Conservation (phyloP, 2,888 invertebrate genomes). For the Epistrophe eligans region DNA sequence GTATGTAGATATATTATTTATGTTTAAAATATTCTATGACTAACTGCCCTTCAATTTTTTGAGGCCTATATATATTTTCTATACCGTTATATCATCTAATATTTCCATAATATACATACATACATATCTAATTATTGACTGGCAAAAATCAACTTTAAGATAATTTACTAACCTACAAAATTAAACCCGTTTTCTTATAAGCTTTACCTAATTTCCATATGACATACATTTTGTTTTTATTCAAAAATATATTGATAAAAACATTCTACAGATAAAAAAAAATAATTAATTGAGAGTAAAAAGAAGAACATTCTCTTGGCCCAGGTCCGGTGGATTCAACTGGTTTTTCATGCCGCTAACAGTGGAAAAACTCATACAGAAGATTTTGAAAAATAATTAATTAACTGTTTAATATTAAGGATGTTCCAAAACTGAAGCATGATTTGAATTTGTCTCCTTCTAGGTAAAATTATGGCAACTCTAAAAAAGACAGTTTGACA, state of each 20-base stretch:
- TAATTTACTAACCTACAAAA: slow-evolving; percentile 48
- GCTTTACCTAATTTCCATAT: slow-evolving; percentile 59
- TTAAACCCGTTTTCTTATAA: slow-evolving; percentile 49
- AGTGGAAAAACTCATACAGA: not conserved
- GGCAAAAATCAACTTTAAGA: slow-evolving; percentile 1
- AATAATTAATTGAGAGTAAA: not conserved
- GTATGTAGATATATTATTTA: not conserved
- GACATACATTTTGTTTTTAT: slow-evolving; percentile 58
- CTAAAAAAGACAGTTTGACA: too few species aligned
- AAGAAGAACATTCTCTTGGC: slow-evolving; percentile 26
- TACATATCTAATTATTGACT: not conserved
- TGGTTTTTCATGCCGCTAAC: not conserved
- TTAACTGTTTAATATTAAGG: too few species aligned
- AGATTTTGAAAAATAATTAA: not conserved
- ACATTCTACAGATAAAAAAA: not conserved
- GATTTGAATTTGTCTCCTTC: too few species aligned
- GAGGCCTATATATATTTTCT: not conserved
- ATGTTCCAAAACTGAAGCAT: too few species aligned
- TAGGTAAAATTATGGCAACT: too few species aligned
- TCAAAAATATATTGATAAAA: not conserved
- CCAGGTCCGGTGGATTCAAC: not conserved
- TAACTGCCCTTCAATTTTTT: not conserved
- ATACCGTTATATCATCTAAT: slow-evolving; percentile 19
- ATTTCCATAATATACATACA: not conserved
- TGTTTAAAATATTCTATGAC: not conserved